A percentile compares a stretch with the other conserved stretches of the same genome.
Evolutionary conservation across 2,113 vertebrate genomes (phyloP).

Genomic region (Dicentrarchus labrax): DNA sequence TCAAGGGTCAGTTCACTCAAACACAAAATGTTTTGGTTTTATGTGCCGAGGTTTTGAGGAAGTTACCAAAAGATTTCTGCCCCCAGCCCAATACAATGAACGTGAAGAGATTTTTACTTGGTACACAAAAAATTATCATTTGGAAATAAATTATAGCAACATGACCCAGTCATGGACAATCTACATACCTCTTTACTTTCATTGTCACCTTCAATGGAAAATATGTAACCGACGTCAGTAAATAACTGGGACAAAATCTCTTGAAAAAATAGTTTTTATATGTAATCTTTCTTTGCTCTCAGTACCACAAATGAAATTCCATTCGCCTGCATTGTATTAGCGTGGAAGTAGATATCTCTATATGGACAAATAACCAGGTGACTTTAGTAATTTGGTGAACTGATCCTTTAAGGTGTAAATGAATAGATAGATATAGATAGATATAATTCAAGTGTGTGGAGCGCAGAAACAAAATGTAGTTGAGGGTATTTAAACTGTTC

Average conservation of each 20-base stretch:
- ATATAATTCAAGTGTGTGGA: too few species aligned
- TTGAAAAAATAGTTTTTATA: not conserved
- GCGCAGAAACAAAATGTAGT: not conserved
- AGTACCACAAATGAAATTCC: not conserved
- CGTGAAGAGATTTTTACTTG: not conserved
- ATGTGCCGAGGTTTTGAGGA: too few species aligned
- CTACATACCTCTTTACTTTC: too few species aligned
- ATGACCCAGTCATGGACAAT: too few species aligned
- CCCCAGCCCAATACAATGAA: not conserved
- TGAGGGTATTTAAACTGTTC: not conserved
- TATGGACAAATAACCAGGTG: not conserved
- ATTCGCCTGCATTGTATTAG: not conserved
- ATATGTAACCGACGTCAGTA: too few species aligned
- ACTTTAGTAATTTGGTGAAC: not conserved
- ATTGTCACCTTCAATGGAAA: not conserved
- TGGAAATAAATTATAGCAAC: too few species aligned
- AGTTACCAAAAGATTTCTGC: too few species aligned
- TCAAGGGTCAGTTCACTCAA: not conserved
- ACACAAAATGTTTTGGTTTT: not conserved
- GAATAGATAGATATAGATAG: not conserved
- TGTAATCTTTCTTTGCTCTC: not conserved
- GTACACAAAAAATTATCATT: too few species aligned
- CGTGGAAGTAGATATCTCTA: not conserved
- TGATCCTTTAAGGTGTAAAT: not conserved
- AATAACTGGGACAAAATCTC: constrained; percentile 8